A percentile compares a stretch with the other conserved stretches of the same genome.
phyloP scores from a whole-genome alignment of 2,797 vertebrate genomes.

The Amblyraja radiata region DNA sequence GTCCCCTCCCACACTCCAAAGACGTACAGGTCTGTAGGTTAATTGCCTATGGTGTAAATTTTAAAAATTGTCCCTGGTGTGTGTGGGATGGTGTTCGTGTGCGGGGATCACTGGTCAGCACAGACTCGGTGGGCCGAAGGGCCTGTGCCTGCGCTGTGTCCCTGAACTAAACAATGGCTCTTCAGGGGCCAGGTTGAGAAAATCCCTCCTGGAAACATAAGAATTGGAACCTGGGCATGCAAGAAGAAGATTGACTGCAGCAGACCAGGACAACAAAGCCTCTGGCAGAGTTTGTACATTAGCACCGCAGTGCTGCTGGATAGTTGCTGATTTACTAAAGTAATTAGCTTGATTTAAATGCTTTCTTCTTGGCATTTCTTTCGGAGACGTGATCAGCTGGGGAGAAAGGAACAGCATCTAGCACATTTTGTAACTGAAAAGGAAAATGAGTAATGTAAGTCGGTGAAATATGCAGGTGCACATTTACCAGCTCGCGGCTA shows the following conservation, averaged over 20 bases:
- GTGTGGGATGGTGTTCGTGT: no score
- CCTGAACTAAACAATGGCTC: background rate
- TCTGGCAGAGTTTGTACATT: background rate
- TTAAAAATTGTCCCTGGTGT: no score
- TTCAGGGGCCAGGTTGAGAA: no score
- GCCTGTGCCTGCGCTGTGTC: no score
- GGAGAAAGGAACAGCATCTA: background rate
- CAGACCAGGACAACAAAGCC: background rate
- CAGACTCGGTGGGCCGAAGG: no score
- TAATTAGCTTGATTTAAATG: conserved; percentile 17
- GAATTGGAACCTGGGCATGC: background rate
- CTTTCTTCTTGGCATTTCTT: background rate
- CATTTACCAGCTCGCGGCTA: no score
- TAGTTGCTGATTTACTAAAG: background rate
- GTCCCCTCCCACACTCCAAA: no score
- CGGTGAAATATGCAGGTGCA: no score
- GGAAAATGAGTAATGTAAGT: background rate
- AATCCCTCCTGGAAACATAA: background rate
- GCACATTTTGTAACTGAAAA: background rate
- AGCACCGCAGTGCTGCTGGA: background rate
- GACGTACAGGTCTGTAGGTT: no score
- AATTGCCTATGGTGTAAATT: no score
- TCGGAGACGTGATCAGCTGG: background rate
- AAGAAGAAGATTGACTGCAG: background rate
- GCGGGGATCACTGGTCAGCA: no score